Evolutionary conservation across 1,140 invertebrate species (phyloP), one percentile per base, ranked within the genome.

Genomic region (Bombus waltoni): DNA sequence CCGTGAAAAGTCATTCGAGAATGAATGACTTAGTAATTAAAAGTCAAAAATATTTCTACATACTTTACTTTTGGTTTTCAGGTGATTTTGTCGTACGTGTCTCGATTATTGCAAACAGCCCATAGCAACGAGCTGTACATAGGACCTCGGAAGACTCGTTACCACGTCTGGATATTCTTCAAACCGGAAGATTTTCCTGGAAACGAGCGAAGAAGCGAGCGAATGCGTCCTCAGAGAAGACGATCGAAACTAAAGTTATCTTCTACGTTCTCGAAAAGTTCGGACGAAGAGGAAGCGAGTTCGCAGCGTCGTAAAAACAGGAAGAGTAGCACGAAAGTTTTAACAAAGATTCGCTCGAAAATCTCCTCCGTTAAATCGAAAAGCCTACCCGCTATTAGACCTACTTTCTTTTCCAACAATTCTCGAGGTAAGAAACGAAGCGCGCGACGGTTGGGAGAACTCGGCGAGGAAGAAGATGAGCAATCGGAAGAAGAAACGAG

Each of bases 61-160:
- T 5, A 62, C 25, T 22, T 65, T 25, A 6, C 3, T 9, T 66
- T 22, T 11, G 8, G 0, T 15, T 78, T 74, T 15, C 42, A 92
- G 90, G 32, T 92, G 44, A 28, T 76, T 2, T 47, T 92, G 32
- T 81, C 83, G 13, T 42, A 88, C 35, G 35, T 91, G 22, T 79
- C 87, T 22, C 85, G 91, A 5, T 28, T 92, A 5, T 71, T 91
- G 53, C 89, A 91, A 66, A 88, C 90, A 3, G 86, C 88, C 0
- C 71, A 84, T 3, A 62, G 57, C 44, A 88, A 81, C 68, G 80
- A 68, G 2, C 18, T 83, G 4, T 81, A 79, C 47, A 62, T 89
- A 72, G 84, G 85, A 1, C 65, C 72, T 0, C n/a, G 13, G 18
- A 85, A 84, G 3, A 28, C 35, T 1, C 44, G 40, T 4, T 89